These are phyloP conservation scores for Hemaris fuciformis DNA, from an alignment of 2,888 invertebrate species.

Conservation along the genomic window DNA sequence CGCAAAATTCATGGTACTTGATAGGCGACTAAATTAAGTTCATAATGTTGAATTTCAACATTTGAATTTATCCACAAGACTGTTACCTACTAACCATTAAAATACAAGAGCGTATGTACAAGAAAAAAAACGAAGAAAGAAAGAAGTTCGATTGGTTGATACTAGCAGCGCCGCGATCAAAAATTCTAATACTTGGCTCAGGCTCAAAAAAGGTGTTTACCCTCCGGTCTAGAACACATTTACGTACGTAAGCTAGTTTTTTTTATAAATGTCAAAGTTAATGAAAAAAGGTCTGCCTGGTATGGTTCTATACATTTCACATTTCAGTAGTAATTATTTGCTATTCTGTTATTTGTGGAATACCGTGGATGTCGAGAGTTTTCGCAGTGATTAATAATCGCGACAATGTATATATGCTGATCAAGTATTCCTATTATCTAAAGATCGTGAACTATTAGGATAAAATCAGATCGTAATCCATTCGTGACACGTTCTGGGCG, in stretches of 20 bases:
- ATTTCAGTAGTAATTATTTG: no score
- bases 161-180: not conserved
- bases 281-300: not conserved
- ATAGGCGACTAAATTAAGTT: no score
- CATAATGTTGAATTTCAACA: no score
- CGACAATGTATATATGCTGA: constrained; percentile 22
- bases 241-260: constrained; percentile 12
- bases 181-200: not conserved
- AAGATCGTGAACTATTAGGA: constrained; percentile 36
- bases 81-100: not conserved
- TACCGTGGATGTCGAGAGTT: not conserved
- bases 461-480: constrained; percentile 36
- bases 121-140: not conserved
- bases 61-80: not conserved
- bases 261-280: not conserved
- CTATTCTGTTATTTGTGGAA: not conserved
- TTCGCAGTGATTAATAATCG: not conserved
- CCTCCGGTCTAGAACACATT: constrained; percentile 7
- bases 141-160: not conserved
- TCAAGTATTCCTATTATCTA: constrained; percentile 31
- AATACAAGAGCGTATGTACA: not conserved
- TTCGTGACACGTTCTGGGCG: constrained; percentile 46
- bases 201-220: not conserved
- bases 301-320: not conserved
- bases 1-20: no score